Percentiles rank a stretch among this genome's conserved stretches.
Evolutionary conservation across 2,113 vertebrate genomes (phyloP).

Genomic region (Herpailurus yagouaroundi): DNA sequence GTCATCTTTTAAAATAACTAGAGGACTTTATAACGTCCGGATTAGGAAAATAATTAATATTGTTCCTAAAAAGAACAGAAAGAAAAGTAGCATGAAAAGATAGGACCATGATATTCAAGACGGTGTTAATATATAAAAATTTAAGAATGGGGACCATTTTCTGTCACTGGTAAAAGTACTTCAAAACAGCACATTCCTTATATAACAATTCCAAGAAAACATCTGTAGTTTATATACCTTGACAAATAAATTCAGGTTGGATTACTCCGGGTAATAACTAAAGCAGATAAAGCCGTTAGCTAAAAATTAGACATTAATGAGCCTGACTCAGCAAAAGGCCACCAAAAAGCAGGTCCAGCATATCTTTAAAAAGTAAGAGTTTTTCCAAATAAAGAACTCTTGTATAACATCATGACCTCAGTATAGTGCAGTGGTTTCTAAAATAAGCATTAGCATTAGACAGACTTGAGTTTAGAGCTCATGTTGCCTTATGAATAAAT

Average conservation of each 20-base stretch:
- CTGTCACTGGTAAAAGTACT: background rate
- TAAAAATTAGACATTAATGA: background rate
- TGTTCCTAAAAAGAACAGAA: background rate
- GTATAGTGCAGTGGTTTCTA: background rate
- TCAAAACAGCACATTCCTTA: background rate
- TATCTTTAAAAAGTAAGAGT: background rate
- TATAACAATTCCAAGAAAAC: background rate
- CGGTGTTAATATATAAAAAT: background rate
- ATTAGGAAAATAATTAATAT: slow-evolving; percentile 23
- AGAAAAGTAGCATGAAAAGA: background rate
- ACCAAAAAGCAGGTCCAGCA: background rate
- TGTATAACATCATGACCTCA: background rate
- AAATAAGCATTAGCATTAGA: background rate
- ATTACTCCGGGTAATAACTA: background rate
- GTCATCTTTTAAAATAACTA: slow-evolving; percentile 16
- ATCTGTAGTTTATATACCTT: background rate
- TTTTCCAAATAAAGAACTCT: slow-evolving; percentile 37
- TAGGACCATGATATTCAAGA: background rate
- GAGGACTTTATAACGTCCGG: background rate
- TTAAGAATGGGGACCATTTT: background rate
- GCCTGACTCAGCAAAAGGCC: background rate
- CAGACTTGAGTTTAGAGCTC: background rate
- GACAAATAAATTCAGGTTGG: slow-evolving; percentile 26
- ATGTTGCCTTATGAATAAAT: background rate
- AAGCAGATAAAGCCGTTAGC: background rate